Base-by-base conservation (phyloP, 1,140 invertebrate species). In the Drosophila equinoxialis region DNA sequence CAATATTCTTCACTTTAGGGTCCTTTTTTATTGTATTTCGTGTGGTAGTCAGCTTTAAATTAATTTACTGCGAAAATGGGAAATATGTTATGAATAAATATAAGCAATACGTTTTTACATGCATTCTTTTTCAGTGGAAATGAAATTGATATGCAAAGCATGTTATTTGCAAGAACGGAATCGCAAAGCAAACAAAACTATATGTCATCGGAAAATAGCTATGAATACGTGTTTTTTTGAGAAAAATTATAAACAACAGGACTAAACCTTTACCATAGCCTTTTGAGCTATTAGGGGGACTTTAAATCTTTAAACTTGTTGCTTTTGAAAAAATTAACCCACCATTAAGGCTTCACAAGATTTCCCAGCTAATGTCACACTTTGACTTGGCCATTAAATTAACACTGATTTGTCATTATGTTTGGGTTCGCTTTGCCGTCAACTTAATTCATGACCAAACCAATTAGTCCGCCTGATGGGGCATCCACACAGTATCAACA, bases 391-490 rank as follows among this genome's bases (percentile, higher is more conserved):
- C n/a, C 73, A 76, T 55, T 59, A 76, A 61, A 63, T 67, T 70
- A 11, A 51, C 42, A 20, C 33, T 59, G 33, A 39, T 45, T 23
- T 23, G 48, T 23, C 48, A 45, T 14, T 58, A 51, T 23, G 23
- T 42, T 17, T 10, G 23, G 5, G 48, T 54, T 35, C 30, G 17
- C 10, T 74, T 59, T 68, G 58, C 48, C 30, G 33, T 55, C 10
- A 23, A 23, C 11, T 11, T 26, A 55, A 30, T 55, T 55, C 23
- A 35, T 42, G 26, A 30, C 11, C 42, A 60, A 23, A 70, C 66
- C 66, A 76, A 76, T 76, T 76, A 76, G 66, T 60, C 59, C 54
- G 66, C 76, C 76, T 76, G 73, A 76, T 77, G 74, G 70, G 55
- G 60, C 60, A 17, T 37, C 23, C 42, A 68, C 45, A 61, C 45